These are phyloP conservation scores for Stegophylla sp. DNA, from an alignment of 2,888 invertebrate species.

Conservation along the genomic window DNA sequence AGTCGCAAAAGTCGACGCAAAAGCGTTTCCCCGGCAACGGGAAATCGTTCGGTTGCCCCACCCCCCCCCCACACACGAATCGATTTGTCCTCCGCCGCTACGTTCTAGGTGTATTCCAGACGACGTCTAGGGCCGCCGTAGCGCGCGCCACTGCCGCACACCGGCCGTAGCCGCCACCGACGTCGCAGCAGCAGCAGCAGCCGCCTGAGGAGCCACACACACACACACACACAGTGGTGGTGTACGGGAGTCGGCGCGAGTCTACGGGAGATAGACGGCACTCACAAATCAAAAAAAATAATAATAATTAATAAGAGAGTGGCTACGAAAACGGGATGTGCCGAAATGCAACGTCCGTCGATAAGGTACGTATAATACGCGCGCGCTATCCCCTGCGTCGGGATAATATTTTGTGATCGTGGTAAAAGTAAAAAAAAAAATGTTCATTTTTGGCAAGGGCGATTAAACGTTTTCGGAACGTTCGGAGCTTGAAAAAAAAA, in stretches of 20 bases:
- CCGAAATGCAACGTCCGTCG: neutral
- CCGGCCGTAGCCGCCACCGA: neutral
- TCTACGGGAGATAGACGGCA: no score
- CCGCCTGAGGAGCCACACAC: no score
- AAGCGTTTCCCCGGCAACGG: constrained; percentile 59
- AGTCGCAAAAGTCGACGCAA: constrained; percentile 56
- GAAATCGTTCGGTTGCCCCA: constrained; percentile 48
- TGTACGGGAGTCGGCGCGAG: no score
- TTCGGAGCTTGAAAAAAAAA: no score
- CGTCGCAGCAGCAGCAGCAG: neutral
- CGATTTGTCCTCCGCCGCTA: constrained; percentile 39
- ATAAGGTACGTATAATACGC: constrained; percentile 10
- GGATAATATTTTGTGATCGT: no score
- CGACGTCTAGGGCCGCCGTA: constrained; percentile 4
- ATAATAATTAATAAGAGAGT: no score
- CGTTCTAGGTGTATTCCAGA: constrained; percentile 20
- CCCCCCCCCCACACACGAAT: constrained; percentile 41
- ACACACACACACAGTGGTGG: neutral
- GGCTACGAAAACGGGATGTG: neutral
- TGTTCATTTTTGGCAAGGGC: no score
- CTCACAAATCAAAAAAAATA: neutral
- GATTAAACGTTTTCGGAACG: no score
- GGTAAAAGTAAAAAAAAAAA: no score
- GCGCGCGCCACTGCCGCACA: neutral
- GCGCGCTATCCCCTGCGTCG: no score